Base-by-base conservation (phyloP, 2,113 vertebrate genomes). In the Zeus faber region DNA sequence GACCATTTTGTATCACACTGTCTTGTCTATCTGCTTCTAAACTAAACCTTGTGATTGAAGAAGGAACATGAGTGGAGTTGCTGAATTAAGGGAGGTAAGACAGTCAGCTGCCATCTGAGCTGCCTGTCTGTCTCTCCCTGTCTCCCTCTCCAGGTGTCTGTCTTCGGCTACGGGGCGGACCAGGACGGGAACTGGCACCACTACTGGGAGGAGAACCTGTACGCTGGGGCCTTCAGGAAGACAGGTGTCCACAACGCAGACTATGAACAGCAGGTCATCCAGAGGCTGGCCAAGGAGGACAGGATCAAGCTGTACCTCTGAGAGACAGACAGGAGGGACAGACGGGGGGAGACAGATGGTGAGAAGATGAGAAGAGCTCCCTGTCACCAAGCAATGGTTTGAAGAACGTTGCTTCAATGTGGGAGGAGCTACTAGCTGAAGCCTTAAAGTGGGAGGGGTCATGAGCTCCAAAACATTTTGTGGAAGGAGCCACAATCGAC, bases 161-260 rank as follows among this genome's bases (percentile, higher is more conserved):
- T 89, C 54, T 93, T 92, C 3, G 91, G 92, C 37, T 97, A 91
- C 0, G 83, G 90, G 1, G 88, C 88, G 2, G 90, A 93, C 83
- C 4, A 43, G 0, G 24, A 80, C 1, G 92, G 91, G n/a, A 92
- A 91, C 55, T 92, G 92, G 91, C 91, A 94, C 58, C 90, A 92
- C 71, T 92, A 92, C 74, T 92, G 90, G 92, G 91, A 92, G 65
- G 50, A 87, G 11, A 93, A 88, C 27, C 60, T 4, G 14, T 50
- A 80, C 5, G 85, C 89, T 0, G 82, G 92, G 16, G 92, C 89
- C 16, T 94, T 95, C 57, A 61, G 63, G 33, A 87, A 82, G 53
- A 93, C 81, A 0, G 88, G 87, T 1, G 89, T 94, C 14, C 92
- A 92, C 5, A 81, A 78, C 0, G 86, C 86, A 0, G 86, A 89